Percentiles rank a stretch among this genome's conserved stretches.
Evolutionary conservation across 2,888 invertebrate species (phyloP).

Genomic region (Harpalus rubripes): DNA sequence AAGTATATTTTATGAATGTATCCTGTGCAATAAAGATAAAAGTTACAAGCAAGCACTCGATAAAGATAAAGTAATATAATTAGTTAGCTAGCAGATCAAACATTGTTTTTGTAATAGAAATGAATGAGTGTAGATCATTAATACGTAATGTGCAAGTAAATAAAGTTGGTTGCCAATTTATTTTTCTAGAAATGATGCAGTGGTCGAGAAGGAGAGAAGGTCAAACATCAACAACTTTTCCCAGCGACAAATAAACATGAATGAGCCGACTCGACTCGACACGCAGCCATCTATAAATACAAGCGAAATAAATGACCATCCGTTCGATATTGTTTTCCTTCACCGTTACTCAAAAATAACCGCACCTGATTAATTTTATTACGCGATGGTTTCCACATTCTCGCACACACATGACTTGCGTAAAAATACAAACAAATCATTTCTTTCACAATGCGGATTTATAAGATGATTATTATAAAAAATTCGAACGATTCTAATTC

Average conservation of each 20-base stretch:
- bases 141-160: conserved; percentile 52
- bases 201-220: conserved; percentile 57
- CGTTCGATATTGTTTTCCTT: conserved; percentile 43
- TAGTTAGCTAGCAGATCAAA: conserved; percentile 44
- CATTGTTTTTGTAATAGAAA: conserved; percentile 53
- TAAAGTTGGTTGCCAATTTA: conserved; percentile 60
- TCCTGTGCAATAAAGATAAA: conserved; percentile 33
- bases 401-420: neutral
- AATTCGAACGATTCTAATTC: no score
- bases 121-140: conserved; percentile 54
- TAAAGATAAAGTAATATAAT: conserved; percentile 44
- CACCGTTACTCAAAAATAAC: conserved; percentile 26
- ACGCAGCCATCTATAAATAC: conserved; percentile 58
- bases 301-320: conserved; percentile 48
- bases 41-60: conserved; percentile 15
- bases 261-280: conserved; percentile 55
- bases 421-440: no score
- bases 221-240: conserved; percentile 57
- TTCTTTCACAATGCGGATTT: no score
- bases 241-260: conserved; percentile 58
- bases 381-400: conserved; percentile 18
- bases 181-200: conserved; percentile 53
- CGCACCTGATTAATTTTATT: conserved; percentile 21
- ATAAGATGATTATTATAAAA: no score
- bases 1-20: conserved; percentile 25